Base-by-base conservation (phyloP, 2,888 invertebrate species). In the Ametastegia equiseti region DNA sequence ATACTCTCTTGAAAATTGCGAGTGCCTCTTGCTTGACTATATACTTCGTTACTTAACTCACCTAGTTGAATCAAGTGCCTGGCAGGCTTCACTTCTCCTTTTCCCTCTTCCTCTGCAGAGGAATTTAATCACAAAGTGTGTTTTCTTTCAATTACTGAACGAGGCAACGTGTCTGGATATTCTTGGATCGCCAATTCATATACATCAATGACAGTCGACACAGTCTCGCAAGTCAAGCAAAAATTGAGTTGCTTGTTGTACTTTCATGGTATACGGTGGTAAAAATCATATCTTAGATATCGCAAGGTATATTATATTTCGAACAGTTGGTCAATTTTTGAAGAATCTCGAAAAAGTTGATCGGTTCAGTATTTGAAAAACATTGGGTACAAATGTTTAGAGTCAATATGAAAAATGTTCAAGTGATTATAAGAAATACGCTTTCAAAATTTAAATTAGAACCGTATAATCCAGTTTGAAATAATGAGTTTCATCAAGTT, bases 101-200 rank as follows among this genome's bases (percentile, higher is more conserved):
- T 47, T 69, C 47, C n/a, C 33, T 39, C 67, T 15, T n/a, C 39
- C 67, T 65, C 71, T n/a, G n/a, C n/a, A n/a, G n/a, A 23, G 36
- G 15, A 75, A 54, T 75, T 50, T 75, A 75, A 75, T 75, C 54
- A 75, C 45, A 75, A 45, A 54, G 54, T 75, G 19, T 54, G 36
- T 75, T 75, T 75, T 54, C 75, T 75, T 75, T 75, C 75, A 33
- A 33, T 73, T 50, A 73, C 63, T 15, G 39, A 71, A n/a, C 71
- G 27, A 19, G 65, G 36, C 11, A 19, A 6, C 39, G 67, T 39
- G 23, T 42, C 39, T 30, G 30, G 13, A 60, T 60, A 30, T 30
- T 67, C 65, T 19, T 19, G 39, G 7, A 5, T 67, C 9, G 71
- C 27, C 15, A 71, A 47, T 27, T 67, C 39, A 36, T 65, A 6